phyloP scores from a whole-genome alignment of 2,797 vertebrate genomes.

The Sebastes vulpes region DNA sequence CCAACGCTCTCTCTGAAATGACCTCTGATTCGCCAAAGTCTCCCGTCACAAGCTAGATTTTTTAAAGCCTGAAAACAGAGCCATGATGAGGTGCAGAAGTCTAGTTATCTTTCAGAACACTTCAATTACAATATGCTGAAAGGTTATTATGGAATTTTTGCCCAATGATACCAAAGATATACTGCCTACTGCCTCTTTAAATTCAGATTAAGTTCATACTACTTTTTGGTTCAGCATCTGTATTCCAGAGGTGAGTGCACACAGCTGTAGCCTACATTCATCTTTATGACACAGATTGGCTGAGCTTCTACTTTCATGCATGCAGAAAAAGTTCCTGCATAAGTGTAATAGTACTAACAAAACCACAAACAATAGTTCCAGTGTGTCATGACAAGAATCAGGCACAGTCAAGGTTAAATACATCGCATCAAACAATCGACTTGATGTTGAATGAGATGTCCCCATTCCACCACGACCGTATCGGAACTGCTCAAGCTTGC shows the following conservation, averaged over 20 bases:
- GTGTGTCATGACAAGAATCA: slow-evolving; percentile 65
- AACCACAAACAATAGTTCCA: slow-evolving; percentile 66
- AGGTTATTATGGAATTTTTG: no score
- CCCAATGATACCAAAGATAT: no score
- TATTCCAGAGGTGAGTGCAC: neutral
- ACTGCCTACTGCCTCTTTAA: no score
- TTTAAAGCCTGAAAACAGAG: no score
- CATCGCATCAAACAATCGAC: slow-evolving; percentile 68
- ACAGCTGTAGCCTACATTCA: neutral
- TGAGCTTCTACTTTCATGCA: neutral
- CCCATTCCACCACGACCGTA: slow-evolving; percentile 44
- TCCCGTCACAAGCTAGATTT: no score
- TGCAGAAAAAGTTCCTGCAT: neutral
- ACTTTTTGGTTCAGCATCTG: neutral
- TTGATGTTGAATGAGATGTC: slow-evolving; percentile 78
- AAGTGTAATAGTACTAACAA: slow-evolving; percentile 48
- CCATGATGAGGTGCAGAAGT: no score
- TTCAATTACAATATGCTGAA: no score
- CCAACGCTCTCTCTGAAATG: no score
- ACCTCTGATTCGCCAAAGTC: no score
- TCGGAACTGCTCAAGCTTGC: slow-evolving; percentile 67
- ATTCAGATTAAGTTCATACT: neutral
- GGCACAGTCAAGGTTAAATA: slow-evolving; percentile 52
- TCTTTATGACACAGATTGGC: neutral
- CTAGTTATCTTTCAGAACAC: no score